Percentiles rank a stretch among this genome's conserved stretches.
These are phyloP conservation scores for Aphelinus certus DNA, from an alignment of 1,140 invertebrate species.

Conservation along the genomic window DNA sequence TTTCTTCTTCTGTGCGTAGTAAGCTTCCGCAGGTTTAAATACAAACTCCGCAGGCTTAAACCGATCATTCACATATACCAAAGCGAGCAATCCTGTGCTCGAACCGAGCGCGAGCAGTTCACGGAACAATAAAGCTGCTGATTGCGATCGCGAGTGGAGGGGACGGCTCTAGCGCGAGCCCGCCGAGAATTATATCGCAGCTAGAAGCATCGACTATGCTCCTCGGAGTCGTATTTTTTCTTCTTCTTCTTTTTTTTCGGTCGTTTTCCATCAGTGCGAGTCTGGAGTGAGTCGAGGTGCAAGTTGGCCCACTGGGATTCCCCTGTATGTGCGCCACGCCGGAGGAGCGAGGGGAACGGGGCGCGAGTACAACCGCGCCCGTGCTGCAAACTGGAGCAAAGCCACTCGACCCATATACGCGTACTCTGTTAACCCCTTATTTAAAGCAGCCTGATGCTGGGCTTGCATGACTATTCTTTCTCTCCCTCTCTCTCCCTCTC, in stretches of 20 bases:
- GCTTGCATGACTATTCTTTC: no score
- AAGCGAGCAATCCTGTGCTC: no score
- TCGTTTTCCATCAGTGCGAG: no score
- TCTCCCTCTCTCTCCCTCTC: no score
- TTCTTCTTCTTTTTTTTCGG: background rate
- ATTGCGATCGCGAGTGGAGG: slow-evolving; percentile 44
- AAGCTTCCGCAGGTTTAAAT: no score
- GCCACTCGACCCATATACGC: slow-evolving; percentile 34
- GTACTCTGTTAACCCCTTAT: slow-evolving; percentile 3
- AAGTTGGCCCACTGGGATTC: background rate
- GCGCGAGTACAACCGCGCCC: background rate
- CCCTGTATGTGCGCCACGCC: no score
- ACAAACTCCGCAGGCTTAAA: no score
- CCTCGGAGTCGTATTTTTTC: background rate
- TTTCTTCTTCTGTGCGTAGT: no score
- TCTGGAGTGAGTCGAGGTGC: background rate
- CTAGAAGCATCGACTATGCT: slow-evolving; percentile 27
- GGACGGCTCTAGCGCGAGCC: slow-evolving; percentile 34
- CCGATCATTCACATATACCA: no score
- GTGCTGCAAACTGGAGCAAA: slow-evolving; percentile 37
- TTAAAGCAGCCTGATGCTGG: slow-evolving; percentile 8
- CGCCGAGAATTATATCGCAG: slow-evolving; percentile 45
- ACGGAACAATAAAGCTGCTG: slow-evolving; percentile 49
- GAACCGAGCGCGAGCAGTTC: no score
- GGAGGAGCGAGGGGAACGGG: no score